Evolutionary conservation across 2,797 vertebrate species (phyloP).

Genomic region (Tangara arthus): DNA sequence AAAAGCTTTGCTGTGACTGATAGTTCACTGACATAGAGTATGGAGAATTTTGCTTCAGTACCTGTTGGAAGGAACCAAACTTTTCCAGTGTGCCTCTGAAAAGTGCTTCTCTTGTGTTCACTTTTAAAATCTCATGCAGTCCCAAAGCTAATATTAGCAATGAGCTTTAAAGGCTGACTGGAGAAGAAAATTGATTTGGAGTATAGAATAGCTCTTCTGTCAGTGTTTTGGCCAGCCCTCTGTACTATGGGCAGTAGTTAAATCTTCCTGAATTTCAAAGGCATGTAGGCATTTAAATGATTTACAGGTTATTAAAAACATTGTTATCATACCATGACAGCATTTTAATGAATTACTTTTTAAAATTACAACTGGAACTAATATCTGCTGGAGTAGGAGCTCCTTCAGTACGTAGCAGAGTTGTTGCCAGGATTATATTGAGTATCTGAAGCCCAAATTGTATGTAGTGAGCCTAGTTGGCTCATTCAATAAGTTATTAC

Average conservation of each 20-base stretch:
- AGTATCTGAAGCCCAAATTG: slow-evolving; percentile 10
- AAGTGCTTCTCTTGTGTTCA: not conserved
- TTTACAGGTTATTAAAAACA: slow-evolving; percentile 2
- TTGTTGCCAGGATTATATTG: slow-evolving; percentile 44
- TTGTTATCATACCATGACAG: not conserved
- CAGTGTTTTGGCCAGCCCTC: not conserved
- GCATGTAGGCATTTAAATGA: not conserved
- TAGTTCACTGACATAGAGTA: not conserved
- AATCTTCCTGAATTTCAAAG: not conserved
- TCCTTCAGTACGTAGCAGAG: not conserved
- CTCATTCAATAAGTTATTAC: slow-evolving; percentile 9
- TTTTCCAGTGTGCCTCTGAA: not conserved
- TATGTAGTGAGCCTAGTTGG: not conserved
- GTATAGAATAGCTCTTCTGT: not conserved
- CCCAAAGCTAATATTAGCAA: not conserved
- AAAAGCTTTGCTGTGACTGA: not conserved
- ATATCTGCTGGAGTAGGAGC: slow-evolving; percentile 17
- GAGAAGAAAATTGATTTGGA: not conserved
- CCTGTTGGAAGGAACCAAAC: not conserved
- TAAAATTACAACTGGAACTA: slow-evolving; percentile 11
- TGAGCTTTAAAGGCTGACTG: not conserved
- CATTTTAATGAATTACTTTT: slow-evolving; percentile 19
- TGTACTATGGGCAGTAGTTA: not conserved
- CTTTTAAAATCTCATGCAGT: not conserved
- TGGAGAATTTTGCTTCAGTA: not conserved